Evolutionary conservation across 1,140 invertebrate species (phyloP), one percentile per base, ranked within the genome.

Genomic region (Phenacoccus solenopsis): DNA sequence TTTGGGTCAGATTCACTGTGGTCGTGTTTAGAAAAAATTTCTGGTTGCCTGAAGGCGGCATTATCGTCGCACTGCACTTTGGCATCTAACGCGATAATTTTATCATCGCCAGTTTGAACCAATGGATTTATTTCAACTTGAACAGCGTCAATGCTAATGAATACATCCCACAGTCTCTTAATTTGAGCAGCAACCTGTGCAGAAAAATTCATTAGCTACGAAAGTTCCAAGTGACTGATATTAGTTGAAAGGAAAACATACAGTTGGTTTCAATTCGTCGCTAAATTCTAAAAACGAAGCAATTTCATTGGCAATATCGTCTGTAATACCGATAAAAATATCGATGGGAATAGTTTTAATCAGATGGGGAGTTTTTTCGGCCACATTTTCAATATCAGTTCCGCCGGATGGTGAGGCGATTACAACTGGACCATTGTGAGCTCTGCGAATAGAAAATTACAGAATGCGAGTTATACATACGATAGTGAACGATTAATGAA

Each of bases 61-160:
- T 98, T 98, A 78, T 99, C 96, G 81, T 99, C 98, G 82, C 99
- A 98, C 74, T 93, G 91, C 71, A 96, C 87, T 83, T 99, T 99
- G 13, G 98, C 97, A 87, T 99, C 98, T 70, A 99, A 95, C 28
- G 94, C 92, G 67, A 98, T 88, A 4, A 99, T 94, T 82, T 90
- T 81, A 1, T 88, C 88, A 77, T 92, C 86, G 75, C 87, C 85
- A 13, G 96, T 98, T 79, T 98, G 94, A 21, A 94, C 97, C 75
- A 99, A 84, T 1, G 98, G 98, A 85, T 99, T 99, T 68, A 99
- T 98, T 85, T 99, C 98, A 67, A 99, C 82, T 81, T 99, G 97
- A 28, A 94, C 89, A 10, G 96, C 96, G 84, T 99, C 98, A 28
- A 98, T 91, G 75, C 91, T 88, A 59, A 91, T 79, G 78, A 99